Conservation (phyloP, 2,113 vertebrate genomes). For the Ifrita kowaldi region DNA sequence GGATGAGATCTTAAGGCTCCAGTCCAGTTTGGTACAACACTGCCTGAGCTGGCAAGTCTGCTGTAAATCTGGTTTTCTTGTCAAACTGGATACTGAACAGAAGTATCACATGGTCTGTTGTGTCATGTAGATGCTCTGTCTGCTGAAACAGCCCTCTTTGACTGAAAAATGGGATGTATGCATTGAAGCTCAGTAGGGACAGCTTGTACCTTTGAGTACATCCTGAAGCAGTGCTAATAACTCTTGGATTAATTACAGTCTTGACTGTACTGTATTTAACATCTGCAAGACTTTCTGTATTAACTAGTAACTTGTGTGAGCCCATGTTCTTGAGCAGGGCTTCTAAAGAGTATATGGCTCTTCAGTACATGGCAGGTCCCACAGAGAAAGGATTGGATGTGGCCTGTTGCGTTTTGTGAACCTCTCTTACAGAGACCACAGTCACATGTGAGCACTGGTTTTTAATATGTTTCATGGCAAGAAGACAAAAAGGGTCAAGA, state of each 20-base stretch:
- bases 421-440: neutral
- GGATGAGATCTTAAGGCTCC: neutral
- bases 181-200: neutral
- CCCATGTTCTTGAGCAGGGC: neutral
- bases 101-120: neutral
- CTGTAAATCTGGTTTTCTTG: neutral
- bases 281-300: neutral
- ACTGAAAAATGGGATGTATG: neutral
- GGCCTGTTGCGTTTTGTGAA: accelerated
- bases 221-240: neutral
- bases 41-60: neutral
- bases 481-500: neutral
- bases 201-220: neutral
- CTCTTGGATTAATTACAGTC: neutral
- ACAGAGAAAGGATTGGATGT: neutral
- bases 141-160: neutral
- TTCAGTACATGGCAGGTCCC: neutral
- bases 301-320: neutral
- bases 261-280: neutral
- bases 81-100: neutral
- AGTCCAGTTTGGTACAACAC: neutral
- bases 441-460: neutral
- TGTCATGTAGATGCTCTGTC: neutral
- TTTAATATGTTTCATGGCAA: neutral
- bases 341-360: neutral